Percentiles rank a stretch among this genome's conserved stretches.
Conservation (phyloP, 2,888 invertebrate genomes). For the Agriotes lineatus region DNA sequence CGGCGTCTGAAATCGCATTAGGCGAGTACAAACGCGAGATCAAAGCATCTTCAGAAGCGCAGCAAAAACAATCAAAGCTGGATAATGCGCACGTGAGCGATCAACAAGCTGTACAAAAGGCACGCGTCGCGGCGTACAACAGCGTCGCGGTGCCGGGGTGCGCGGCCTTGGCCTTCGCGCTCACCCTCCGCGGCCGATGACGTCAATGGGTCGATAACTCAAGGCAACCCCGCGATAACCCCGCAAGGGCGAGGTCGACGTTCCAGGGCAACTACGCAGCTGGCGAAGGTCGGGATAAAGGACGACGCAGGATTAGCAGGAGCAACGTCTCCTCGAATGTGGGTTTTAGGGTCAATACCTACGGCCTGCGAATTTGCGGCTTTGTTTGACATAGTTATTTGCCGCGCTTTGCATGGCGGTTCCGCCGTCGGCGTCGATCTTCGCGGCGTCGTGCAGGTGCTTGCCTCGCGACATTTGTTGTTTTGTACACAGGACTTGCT, state of each 20-base stretch:
- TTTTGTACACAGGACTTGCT: too few relatives aligned
- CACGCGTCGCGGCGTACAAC: conserved; percentile 24
- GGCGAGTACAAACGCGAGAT: background rate
- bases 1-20: background rate
- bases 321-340: background rate
- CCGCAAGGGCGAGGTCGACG: conserved; percentile 38
- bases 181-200: conserved; percentile 16
- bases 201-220: conserved; percentile 32
- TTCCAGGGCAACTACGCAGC: conserved; percentile 16
- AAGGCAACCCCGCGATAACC: conserved; percentile 26
- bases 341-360: conserved; percentile 17
- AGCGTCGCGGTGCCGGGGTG: conserved; percentile 33
- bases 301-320: conserved; percentile 9
- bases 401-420: too few relatives aligned
- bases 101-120: conserved; percentile 28
- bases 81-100: background rate
- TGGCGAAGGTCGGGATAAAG: conserved; percentile 16
- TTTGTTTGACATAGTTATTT: conserved; percentile 9
- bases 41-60: background rate
- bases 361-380: background rate
- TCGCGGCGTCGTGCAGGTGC: too few relatives aligned
- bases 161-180: conserved; percentile 31
- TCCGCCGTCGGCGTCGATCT: too few relatives aligned
- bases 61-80: conserved; percentile 12
- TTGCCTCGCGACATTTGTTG: too few relatives aligned